phyloP scores from a whole-genome alignment of 2,888 invertebrate species.

The Ligdia adustata region DNA sequence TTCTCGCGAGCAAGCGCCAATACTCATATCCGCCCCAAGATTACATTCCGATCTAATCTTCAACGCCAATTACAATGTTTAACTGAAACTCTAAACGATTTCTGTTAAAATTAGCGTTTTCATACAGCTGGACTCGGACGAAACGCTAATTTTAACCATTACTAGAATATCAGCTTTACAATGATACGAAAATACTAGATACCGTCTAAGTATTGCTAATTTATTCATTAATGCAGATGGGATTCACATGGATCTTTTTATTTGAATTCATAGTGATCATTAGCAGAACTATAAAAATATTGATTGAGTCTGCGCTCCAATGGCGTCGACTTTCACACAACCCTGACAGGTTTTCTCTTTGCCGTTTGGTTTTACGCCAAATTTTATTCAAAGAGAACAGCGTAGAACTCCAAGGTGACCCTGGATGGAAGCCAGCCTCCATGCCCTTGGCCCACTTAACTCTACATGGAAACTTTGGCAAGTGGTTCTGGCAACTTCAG shows the following conservation, averaged over 20 bases:
- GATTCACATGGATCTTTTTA: slow-evolving; percentile 18
- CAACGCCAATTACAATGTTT: slow-evolving; percentile 28
- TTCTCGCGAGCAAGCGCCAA: slow-evolving; percentile 32
- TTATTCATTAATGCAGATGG: slow-evolving; percentile 27
- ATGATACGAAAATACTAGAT: neutral
- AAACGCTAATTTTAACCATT: slow-evolving; percentile 4
- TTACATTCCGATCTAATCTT: slow-evolving; percentile 35
- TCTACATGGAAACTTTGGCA: slow-evolving; percentile 29
- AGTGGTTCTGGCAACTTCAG: slow-evolving; percentile 26
- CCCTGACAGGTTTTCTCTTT: slow-evolving; percentile 44
- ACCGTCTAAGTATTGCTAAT: too few species aligned
- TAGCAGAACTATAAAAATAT: slow-evolving; percentile 16
- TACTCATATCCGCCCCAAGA: slow-evolving; percentile 37
- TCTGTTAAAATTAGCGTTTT: slow-evolving; percentile 3
- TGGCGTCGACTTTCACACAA: slow-evolving; percentile 41
- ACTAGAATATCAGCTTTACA: neutral
- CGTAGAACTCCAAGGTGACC: slow-evolving; percentile 39
- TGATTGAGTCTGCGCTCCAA: slow-evolving; percentile 9
- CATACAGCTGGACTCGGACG: neutral
- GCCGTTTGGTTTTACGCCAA: slow-evolving; percentile 48
- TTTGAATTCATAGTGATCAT: slow-evolving; percentile 16
- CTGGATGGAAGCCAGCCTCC: slow-evolving; percentile 50
- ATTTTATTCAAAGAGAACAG: slow-evolving; percentile 31
- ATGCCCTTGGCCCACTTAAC: slow-evolving; percentile 50
- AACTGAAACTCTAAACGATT: slow-evolving; percentile 18